These are phyloP conservation scores for Rostratula benghalensis DNA, from an alignment of 2,113 vertebrate genomes.

Conservation along the genomic window DNA sequence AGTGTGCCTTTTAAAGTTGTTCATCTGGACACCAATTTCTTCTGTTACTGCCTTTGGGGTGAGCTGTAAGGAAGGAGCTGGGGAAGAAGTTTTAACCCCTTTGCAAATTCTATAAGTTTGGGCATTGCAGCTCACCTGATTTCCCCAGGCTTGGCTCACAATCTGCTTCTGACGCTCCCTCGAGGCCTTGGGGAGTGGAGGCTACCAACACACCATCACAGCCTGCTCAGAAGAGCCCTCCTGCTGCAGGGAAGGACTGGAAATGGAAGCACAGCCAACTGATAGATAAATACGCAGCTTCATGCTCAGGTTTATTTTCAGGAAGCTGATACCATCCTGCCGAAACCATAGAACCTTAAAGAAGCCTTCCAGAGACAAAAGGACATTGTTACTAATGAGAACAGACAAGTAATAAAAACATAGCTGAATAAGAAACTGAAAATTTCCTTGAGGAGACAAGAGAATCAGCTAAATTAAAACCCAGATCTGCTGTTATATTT, in stretches of 20 bases:
- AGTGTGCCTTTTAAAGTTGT: background rate
- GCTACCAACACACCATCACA: background rate
- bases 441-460: background rate
- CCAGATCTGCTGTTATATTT: background rate
- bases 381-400: background rate
- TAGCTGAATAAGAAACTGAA: background rate
- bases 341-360: background rate
- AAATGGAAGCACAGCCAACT: background rate
- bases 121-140: background rate
- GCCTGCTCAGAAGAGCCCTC: background rate
- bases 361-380: background rate
- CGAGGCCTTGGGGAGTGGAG: fast-evolving
- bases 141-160: background rate
- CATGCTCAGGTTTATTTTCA: background rate
- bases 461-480: background rate
- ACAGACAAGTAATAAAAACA: background rate
- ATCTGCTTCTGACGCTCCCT: background rate
- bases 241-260: background rate
- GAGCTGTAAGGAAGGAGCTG: background rate
- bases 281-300: background rate
- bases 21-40: background rate
- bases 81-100: background rate
- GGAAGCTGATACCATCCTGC: background rate
- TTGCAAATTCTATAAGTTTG: background rate
- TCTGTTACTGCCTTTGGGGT: background rate